Conservation (phyloP, 2,113 vertebrate genomes). For the Spermophilus dauricus region DNA sequence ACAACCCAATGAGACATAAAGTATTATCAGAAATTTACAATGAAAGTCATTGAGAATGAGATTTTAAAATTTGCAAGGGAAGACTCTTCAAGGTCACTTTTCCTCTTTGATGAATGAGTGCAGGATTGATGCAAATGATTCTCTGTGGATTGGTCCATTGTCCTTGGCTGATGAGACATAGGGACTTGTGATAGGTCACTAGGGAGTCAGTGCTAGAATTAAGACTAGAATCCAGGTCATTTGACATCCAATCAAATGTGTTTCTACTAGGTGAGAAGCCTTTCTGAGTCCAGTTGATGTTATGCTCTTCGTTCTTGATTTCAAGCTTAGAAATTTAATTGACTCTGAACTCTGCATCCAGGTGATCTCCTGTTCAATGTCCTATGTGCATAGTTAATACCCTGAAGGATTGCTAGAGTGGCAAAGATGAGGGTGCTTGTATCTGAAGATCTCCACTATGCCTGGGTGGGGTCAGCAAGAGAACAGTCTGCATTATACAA, state of each 20-base stretch:
- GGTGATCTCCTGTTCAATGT: background rate
- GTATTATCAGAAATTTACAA: background rate
- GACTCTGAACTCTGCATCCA: background rate
- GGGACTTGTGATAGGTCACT: background rate
- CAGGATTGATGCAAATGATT: background rate
- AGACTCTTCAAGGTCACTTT: background rate
- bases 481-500: background rate
- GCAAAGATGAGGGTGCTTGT: rapidly evolving
- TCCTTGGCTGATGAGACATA: background rate
- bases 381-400: background rate
- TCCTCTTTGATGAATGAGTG: background rate
- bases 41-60: background rate
- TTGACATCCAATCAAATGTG: background rate
- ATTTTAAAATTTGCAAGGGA: background rate
- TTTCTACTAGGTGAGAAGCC: background rate
- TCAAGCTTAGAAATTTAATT: background rate
- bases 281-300: background rate
- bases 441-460: background rate
- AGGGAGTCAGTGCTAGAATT: background rate
- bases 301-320: background rate
- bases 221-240: no score
- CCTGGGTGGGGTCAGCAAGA: background rate
- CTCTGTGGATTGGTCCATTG: background rate
- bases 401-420: background rate
- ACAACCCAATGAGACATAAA: background rate